Percentiles rank a stretch among this genome's conserved stretches.
Evolutionary conservation across 2,797 vertebrate genomes (phyloP).

Genomic region (Lemur catta): DNA sequence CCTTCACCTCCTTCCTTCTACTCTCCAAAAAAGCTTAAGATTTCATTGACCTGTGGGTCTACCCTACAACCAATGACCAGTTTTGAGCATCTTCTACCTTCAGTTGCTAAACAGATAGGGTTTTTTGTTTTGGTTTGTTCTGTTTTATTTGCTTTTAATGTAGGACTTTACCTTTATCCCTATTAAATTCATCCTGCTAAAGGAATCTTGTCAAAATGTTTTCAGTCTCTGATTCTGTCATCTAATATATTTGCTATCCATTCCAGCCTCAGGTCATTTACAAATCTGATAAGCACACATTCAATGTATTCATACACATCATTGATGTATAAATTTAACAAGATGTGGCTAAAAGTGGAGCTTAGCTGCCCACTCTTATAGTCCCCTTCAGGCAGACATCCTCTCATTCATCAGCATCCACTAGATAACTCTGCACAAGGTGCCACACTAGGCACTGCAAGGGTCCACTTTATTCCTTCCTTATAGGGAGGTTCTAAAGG

Average conservation of each 20-base stretch:
- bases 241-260: slow-evolving; percentile 37
- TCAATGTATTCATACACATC: slow-evolving; percentile 34
- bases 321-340: slow-evolving; percentile 35
- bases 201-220: slow-evolving; percentile 61
- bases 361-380: background rate
- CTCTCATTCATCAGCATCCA: slow-evolving; percentile 5
- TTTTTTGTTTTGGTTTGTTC: background rate
- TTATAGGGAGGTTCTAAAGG: background rate
- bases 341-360: slow-evolving; percentile 14
- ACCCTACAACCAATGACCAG: background rate
- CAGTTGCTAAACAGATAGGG: background rate
- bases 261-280: slow-evolving; percentile 52
- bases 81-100: background rate
- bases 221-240: slow-evolving; percentile 55
- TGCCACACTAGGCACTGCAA: background rate
- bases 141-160: background rate
- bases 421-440: background rate
- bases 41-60: background rate
- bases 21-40: background rate
- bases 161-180: slow-evolving; percentile 27
- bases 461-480: background rate
- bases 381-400: background rate
- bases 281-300: slow-evolving; percentile 50
- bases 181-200: slow-evolving; percentile 43
- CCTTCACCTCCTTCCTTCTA: background rate